Conservation (phyloP, 2,113 vertebrate genomes). For the Loxodonta africana region DNA sequence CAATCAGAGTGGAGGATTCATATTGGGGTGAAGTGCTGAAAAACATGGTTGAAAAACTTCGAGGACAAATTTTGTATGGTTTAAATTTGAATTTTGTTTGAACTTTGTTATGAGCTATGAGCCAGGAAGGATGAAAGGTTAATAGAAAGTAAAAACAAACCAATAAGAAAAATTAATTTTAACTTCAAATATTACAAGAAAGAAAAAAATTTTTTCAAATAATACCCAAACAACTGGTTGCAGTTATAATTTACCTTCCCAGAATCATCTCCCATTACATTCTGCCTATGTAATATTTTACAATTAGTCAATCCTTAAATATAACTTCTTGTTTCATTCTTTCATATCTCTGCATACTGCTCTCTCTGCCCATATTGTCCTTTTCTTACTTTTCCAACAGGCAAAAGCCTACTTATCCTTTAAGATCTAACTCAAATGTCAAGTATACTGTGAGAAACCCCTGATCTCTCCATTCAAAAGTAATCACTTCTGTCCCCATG, state of each 20-base stretch:
- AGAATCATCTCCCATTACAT: not conserved
- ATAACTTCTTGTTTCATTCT: conserved; percentile 23
- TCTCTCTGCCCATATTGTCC: not conserved
- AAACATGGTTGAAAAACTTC: not conserved
- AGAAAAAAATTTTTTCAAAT: not conserved
- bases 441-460: not conserved
- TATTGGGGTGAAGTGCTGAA: not conserved
- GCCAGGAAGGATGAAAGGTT: not conserved
- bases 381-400: conserved; percentile 40
- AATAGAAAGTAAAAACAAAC: conserved; percentile 25
- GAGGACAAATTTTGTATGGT: not conserved
- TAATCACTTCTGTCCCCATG: not conserved
- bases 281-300: not conserved
- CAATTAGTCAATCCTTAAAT: conserved; percentile 12
- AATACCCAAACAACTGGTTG: not conserved
- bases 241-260: not conserved
- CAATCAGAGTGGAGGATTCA: not conserved
- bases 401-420: not conserved
- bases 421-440: conserved; percentile 20
- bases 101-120: not conserved
- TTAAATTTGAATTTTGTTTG: conserved; percentile 36
- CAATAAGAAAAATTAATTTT: conserved; percentile 50
- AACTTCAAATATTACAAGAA: conserved; percentile 11
- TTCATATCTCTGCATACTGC: not conserved
- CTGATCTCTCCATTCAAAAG: not conserved